phyloP scores from a whole-genome alignment of 2,113 vertebrate species.

The Salvator merianae region DNA sequence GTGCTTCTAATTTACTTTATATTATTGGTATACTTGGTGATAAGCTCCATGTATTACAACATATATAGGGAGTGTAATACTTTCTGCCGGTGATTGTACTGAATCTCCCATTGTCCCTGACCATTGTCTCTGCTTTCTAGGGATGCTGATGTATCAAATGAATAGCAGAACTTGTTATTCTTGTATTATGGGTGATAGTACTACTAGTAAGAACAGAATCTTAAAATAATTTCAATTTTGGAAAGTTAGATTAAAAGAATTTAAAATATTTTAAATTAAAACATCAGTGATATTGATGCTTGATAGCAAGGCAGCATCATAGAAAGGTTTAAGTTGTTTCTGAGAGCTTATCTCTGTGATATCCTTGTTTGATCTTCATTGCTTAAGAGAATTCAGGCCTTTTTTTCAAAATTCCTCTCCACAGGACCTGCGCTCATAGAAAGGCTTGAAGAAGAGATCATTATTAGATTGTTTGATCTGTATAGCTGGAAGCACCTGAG shows the following conservation, averaged over 20 bases:
- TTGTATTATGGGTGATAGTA: neutral
- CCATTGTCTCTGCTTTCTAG: neutral
- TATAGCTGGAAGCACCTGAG: neutral
- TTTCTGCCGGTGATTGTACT: neutral
- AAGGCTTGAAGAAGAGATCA: neutral
- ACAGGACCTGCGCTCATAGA: neutral
- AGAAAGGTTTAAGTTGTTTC: neutral
- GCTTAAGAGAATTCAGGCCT: conserved; percentile 7
- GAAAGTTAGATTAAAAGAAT: too few species aligned
- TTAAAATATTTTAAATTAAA: too few species aligned
- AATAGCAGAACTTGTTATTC: neutral
- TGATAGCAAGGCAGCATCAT: neutral
- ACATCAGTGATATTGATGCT: neutral
- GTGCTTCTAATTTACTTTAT: too few species aligned
- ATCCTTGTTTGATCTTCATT: conserved; percentile 4
- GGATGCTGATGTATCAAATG: neutral
- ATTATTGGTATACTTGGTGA: neutral
- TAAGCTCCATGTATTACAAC: neutral
- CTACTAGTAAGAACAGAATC: neutral
- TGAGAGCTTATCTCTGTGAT: neutral
- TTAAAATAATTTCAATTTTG: too few species aligned
- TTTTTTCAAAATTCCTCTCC: conserved; percentile 10
- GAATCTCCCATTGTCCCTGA: neutral
- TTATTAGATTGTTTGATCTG: conserved; percentile 30
- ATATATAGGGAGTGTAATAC: neutral